Evolutionary conservation across 2,113 vertebrate species (phyloP), one percentile per base, ranked within the genome.

Genomic region (Atractosteus spatula): DNA sequence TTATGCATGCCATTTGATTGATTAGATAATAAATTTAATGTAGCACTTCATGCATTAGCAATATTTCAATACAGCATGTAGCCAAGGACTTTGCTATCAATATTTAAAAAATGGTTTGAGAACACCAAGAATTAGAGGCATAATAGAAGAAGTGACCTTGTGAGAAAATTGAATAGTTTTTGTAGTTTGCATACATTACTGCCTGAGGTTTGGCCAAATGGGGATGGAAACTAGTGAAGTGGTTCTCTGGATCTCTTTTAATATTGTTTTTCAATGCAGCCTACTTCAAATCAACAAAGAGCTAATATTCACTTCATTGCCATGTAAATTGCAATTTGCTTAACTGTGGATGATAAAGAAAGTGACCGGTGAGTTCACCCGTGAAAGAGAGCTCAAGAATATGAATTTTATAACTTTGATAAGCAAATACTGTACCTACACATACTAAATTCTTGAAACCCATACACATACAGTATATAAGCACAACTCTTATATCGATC

Each of bases 1-100:
- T 86, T 89, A 87, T 85, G 85, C 81, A 88, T 87, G 79, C 77
- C 71, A 76, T 73, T 82, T 93, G 91, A 94, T 92, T 91, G 91
- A 94, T 93, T 92, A 86, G 85, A 90, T 91, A 87, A 86, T 86
- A 92, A 94, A 94, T 93, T 69, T 87, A 89, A 92, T 86, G 88
- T 85, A 91, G 90, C 91, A 93, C 82, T 91, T 92, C 85, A 89
- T 91, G 89, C 85, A 89, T 92, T 90, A 89, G 85, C 84, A 90
- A 91, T 93, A 91, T 88, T 91, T 93, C 89, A 90, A 76, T 89
- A 80, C 83, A 88, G 80, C 75, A 71, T 72, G 72, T 80, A 85
- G 51, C 77, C 85, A 85, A 87, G 84, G 84, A 84, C 83, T 85
- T 70, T n/a, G 69, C 86, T 84, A 91, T 91, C 88, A 88, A 85